A percentile compares a stretch with the other conserved stretches of the same genome.
Evolutionary conservation across 2,113 vertebrate species (phyloP).

Genomic region (Kobus ellipsiprymnus): DNA sequence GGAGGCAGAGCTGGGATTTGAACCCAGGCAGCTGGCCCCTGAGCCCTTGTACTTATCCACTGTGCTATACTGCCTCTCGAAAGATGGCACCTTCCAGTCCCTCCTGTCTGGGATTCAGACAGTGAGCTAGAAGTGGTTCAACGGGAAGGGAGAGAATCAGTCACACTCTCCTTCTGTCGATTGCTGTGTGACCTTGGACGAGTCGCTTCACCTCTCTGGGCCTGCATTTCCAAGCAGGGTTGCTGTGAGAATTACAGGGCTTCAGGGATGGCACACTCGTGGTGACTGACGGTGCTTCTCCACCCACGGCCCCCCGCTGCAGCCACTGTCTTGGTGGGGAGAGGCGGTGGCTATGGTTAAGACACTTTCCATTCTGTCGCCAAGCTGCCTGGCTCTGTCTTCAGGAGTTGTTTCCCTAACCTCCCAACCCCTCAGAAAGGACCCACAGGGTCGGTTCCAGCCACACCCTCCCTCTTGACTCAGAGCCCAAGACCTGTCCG

Average conservation of each 20-base stretch:
- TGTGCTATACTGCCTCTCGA: neutral
- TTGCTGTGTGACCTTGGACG: neutral
- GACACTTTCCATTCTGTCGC: neutral
- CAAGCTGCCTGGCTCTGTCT: neutral
- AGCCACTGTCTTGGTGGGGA: neutral
- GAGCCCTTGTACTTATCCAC: neutral
- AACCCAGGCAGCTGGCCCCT: neutral
- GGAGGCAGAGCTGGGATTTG: neutral
- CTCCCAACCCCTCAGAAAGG: neutral
- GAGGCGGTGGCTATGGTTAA: neutral
- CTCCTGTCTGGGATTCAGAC: neutral
- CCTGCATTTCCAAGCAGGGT: neutral
- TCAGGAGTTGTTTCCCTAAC: neutral
- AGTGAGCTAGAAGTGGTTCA: neutral
- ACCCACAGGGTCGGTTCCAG: neutral
- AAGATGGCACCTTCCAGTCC: neutral
- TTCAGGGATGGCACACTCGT: neutral
- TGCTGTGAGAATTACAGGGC: neutral
- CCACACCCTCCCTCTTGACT: neutral
- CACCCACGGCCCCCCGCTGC: neutral
- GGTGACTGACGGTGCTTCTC: rapidly evolving
- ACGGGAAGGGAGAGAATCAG: neutral
- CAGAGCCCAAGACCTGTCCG: neutral
- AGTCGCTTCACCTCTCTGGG: neutral
- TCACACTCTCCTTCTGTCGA: neutral